These are phyloP conservation scores for Madoqua kirkii DNA, from an alignment of 2,113 vertebrate species.

Conservation along the genomic window DNA sequence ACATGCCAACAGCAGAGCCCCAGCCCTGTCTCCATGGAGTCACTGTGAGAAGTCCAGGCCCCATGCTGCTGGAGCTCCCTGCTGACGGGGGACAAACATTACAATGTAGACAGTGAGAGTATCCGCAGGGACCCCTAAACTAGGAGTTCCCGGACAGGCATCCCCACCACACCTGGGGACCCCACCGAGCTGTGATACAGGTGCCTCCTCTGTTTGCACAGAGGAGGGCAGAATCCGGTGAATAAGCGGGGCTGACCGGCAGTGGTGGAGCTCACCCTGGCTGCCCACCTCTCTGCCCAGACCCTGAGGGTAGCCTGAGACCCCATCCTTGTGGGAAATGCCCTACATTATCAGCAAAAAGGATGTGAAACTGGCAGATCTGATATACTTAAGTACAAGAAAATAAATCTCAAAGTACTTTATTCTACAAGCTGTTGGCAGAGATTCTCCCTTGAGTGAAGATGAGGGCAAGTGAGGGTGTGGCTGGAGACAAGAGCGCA, in stretches of 20 bases:
- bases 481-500: fast-evolving
- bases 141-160: neutral
- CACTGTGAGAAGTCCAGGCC: neutral
- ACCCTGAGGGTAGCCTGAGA: no score
- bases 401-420: neutral
- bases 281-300: neutral
- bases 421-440: neutral
- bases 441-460: neutral
- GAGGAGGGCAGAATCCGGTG: neutral
- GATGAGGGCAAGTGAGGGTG: fast-evolving
- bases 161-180: neutral
- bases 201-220: neutral
- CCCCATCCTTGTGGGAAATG: fast-evolving
- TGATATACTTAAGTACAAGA: fast-evolving
- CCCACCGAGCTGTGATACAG: neutral
- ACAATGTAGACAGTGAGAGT: fast-evolving
- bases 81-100: neutral
- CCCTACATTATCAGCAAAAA: fast-evolving
- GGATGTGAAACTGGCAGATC: neutral
- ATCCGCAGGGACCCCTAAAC: fast-evolving
- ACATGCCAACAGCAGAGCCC: no score
- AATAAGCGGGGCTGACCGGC: fast-evolving
- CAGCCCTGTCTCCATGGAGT: no score
- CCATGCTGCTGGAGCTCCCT: neutral
- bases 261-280: fast-evolving